Evolutionary conservation across 2,888 invertebrate species (phyloP).

Genomic region (Clunio marinus): DNA sequence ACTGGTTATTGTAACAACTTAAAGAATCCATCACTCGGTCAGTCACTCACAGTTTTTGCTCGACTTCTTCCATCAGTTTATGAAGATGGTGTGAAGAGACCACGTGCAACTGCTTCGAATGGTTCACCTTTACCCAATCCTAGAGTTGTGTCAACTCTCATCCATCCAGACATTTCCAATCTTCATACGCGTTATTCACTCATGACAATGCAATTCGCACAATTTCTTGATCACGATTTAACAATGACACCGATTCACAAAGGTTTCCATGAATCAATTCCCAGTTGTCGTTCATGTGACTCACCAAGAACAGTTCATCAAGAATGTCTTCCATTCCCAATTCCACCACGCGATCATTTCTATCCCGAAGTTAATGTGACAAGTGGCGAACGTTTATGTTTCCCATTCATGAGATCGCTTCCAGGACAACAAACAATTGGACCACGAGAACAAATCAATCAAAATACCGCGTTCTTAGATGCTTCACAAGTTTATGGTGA

Average conservation of each 20-base stretch:
- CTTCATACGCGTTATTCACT: constrained; percentile 81
- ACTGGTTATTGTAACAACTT: constrained; percentile 87
- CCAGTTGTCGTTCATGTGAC: constrained; percentile 84
- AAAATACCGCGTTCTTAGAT: constrained; percentile 87
- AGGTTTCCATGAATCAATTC: constrained; percentile 85
- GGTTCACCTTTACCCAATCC: constrained; percentile 80
- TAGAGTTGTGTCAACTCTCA: constrained; percentile 75
- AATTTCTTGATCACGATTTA: constrained; percentile 90
- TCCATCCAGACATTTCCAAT: constrained; percentile 89
- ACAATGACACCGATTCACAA: constrained; percentile 91
- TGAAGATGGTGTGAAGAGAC: constrained; percentile 84
- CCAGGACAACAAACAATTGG: constrained; percentile 86
- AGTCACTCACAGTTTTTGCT: constrained; percentile 79
- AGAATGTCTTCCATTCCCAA: constrained; percentile 88
- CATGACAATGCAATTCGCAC: constrained; percentile 94
- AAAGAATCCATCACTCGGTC: constrained; percentile 74
- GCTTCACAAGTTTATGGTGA: constrained; percentile 87
- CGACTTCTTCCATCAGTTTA: constrained; percentile 80
- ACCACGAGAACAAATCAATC: constrained; percentile 88
- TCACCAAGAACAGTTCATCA: constrained; percentile 83
- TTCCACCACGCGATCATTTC: constrained; percentile 83
- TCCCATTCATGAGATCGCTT: constrained; percentile 90
- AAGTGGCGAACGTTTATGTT: constrained; percentile 79
- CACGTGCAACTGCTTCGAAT: constrained; percentile 67
- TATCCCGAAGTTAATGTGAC: constrained; percentile 82